phyloP scores from a whole-genome alignment of 1,140 invertebrate species.

The Artemia franciscana region DNA sequence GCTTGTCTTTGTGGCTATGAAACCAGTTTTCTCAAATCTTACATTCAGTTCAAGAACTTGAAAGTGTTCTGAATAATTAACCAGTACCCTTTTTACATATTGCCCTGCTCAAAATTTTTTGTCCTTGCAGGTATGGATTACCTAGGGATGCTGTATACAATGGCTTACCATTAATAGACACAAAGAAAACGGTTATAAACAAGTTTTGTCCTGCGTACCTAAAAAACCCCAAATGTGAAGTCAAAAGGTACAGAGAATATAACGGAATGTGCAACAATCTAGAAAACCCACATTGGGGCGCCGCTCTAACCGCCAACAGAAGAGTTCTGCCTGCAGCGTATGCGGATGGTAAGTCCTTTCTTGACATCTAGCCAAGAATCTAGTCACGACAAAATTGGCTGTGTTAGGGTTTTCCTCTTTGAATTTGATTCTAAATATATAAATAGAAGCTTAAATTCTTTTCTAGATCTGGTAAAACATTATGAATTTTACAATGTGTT shows the following conservation, averaged over 20 bases:
- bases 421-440: no score
- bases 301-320: constrained; percentile 20
- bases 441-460: no score
- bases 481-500: no score
- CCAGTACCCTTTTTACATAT: no score
- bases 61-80: no score
- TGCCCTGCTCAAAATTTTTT: not conserved
- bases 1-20: no score
- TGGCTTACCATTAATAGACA: constrained; percentile 21
- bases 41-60: no score
- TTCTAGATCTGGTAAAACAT: no score
- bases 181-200: constrained; percentile 20
- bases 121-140: constrained; percentile 16
- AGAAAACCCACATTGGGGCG: constrained; percentile 23
- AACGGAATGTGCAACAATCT: constrained; percentile 29
- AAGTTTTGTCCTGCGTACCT: constrained; percentile 22
- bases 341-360: constrained; percentile 26
- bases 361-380: no score
- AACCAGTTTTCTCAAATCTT: no score
- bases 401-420: no score
- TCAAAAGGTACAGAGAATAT: constrained; percentile 21
- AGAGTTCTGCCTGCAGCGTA: constrained; percentile 37
- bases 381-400: no score
- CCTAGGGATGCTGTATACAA: constrained; percentile 19
- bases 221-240: constrained; percentile 19